A percentile compares a stretch with the other conserved stretches of the same genome.
Conservation (phyloP, 2,113 vertebrate species). For the Oreotragus oreotragus region DNA sequence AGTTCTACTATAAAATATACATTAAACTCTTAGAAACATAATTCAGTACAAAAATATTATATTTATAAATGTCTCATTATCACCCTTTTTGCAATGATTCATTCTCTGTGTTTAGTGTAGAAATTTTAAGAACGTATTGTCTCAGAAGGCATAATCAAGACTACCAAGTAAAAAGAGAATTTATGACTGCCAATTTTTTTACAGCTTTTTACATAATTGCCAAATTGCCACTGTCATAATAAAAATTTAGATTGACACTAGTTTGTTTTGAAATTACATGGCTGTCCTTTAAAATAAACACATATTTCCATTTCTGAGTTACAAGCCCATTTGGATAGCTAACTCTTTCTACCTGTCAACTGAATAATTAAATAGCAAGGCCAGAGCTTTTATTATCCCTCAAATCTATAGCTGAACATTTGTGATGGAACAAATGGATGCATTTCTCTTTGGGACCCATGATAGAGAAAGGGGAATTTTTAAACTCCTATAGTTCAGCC, state of each 20-base stretch:
- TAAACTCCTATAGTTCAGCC: slow-evolving; percentile 53
- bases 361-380: slow-evolving; percentile 77
- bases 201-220: slow-evolving; percentile 53
- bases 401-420: slow-evolving; percentile 68
- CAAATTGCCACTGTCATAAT: slow-evolving; percentile 31
- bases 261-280: slow-evolving; percentile 41
- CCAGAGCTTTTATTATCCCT: slow-evolving; percentile 69
- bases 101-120: background rate
- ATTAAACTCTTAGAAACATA: slow-evolving; percentile 28
- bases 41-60: slow-evolving; percentile 13
- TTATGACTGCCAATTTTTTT: background rate
- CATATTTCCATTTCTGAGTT: slow-evolving; percentile 64
- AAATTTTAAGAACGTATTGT: slow-evolving; percentile 18
- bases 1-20: slow-evolving; percentile 45
- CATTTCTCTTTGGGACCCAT: slow-evolving; percentile 56
- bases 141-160: slow-evolving; percentile 9
- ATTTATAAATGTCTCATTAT: slow-evolving; percentile 35
- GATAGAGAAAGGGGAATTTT: slow-evolving; percentile 56
- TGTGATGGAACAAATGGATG: slow-evolving; percentile 64
- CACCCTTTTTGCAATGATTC: slow-evolving; percentile 10
- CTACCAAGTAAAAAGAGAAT: background rate
- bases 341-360: slow-evolving; percentile 69
- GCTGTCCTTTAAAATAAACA: slow-evolving; percentile 69
- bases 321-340: slow-evolving; percentile 48
- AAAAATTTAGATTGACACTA: slow-evolving; percentile 14